A percentile compares a stretch with the other conserved stretches of the same genome.
phyloP scores from a whole-genome alignment of 2,797 vertebrate genomes.

The Acipenser oxyrinchus region DNA sequence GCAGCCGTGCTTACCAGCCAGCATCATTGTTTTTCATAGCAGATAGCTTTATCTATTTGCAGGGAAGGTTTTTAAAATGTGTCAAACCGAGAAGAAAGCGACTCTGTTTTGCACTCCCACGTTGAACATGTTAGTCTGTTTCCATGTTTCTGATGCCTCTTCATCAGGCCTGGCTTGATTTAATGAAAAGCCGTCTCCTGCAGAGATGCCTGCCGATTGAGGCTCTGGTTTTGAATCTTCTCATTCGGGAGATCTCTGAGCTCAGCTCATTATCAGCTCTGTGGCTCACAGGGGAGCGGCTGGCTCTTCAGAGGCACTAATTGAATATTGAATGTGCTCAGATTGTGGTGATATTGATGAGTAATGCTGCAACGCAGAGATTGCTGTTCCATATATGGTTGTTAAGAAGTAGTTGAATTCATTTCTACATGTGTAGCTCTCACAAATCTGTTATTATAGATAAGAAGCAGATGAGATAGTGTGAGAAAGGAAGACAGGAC shows the following conservation, averaged over 20 bases:
- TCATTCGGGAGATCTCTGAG: neutral
- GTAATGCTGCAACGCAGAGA: too few relatives aligned
- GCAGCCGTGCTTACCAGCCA: too few relatives aligned
- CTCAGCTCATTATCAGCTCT: conserved; percentile 3
- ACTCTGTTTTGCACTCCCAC: too few relatives aligned
- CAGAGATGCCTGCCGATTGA: conserved; percentile 6
- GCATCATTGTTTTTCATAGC: too few relatives aligned
- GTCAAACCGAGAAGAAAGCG: neutral
- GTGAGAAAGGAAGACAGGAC: too few relatives aligned
- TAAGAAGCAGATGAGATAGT: too few relatives aligned
- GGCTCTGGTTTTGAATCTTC: conserved; percentile 2
- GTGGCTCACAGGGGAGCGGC: neutral
- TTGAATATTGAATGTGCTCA: neutral
- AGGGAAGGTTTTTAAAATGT: neutral
- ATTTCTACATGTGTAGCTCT: too few relatives aligned
- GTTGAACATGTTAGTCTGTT: neutral
- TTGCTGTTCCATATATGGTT: too few relatives aligned
- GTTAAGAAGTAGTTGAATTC: too few relatives aligned
- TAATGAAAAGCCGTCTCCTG: neutral
- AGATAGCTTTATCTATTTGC: too few relatives aligned
- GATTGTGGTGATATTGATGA: too few relatives aligned
- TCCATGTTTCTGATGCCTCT: conserved; percentile 4
- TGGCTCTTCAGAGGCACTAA: conserved; percentile 1
- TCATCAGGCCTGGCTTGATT: conserved; percentile 5
- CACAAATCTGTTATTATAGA: too few relatives aligned